Evolutionary conservation across 2,797 vertebrate species (phyloP), one percentile per base, ranked within the genome.

Genomic region (Crenuchus spilurus): DNA sequence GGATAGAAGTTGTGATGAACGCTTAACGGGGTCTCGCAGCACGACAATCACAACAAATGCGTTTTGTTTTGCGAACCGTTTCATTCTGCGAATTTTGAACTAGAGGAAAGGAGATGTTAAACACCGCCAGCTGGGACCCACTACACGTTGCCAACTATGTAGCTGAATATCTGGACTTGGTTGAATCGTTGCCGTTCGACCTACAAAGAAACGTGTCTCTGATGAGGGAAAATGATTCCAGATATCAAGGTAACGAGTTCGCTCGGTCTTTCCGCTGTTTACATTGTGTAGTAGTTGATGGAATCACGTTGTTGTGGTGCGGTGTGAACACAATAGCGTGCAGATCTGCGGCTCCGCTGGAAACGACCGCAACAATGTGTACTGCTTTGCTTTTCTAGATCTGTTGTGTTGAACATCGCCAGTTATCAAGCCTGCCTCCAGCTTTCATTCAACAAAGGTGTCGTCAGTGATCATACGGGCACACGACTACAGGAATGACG

Each of bases 191-290:
- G 61, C 97, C 97, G 42, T 97, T 97, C 85, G 97, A 99, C 90
- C 85, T 99, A 86, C 97, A 99, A 91, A 94, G 96, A 87, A 98
- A 96, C 78, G 96, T 99, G 80, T 97, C 97, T 80, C 92, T 98
- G 74, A 98, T 99, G 97, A 95, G 96, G 85, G 97, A 99, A 88
- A 98, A 98, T 66, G 97, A 99, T 92, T 95, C 96, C 72, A 98
- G 94, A 92, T 99, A 98, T 88, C 97, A 99, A 95, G 96, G 97
- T 97, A 93, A 91, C 58, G 26, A 10, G 18, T 30, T 65, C 1
- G 2, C 63, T 24, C 20, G 22, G 14, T 33, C 13, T 1, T 13
- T 48, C 2, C 6, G 31, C 41, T n/a, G 52, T 18, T 58, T 22
- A n/a, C n/a, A n/a, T n/a, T n/a, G n/a, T n/a, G n/a, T n/a, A n/a